These are phyloP conservation scores for Selenia dentaria DNA, from an alignment of 2,888 invertebrate species.

Conservation along the genomic window DNA sequence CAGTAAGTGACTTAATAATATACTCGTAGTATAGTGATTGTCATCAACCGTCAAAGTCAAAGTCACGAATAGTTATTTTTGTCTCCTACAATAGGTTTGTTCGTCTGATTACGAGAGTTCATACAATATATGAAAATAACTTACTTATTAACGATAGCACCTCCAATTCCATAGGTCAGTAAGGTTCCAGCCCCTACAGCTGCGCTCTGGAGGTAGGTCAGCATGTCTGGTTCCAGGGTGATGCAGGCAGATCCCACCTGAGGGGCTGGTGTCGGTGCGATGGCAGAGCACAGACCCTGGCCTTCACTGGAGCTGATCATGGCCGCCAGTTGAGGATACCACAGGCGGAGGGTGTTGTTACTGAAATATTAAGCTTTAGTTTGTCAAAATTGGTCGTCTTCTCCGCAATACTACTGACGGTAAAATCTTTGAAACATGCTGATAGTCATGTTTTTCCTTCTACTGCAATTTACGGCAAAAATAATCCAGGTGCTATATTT, in stretches of 20 bases:
- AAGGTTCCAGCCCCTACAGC: conserved; percentile 87
- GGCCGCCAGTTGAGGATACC: conserved; percentile 94
- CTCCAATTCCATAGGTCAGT: conserved; percentile 86
- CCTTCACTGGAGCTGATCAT: conserved; percentile 77
- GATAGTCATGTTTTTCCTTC: too few species aligned
- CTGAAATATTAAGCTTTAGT: conserved; percentile 57
- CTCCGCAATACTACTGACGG: too few species aligned
- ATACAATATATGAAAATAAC: too few species aligned
- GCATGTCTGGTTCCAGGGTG: conserved; percentile 79
- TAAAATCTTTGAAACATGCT: too few species aligned
- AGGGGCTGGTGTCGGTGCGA: conserved; percentile 45
- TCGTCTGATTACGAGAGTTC: too few species aligned
- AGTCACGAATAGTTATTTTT: too few species aligned
- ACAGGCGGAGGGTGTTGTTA: conserved; percentile 92
- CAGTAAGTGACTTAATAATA: too few species aligned
- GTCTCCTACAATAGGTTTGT: too few species aligned
- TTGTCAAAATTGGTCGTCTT: neutral
- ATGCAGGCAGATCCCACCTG: conserved; percentile 45
- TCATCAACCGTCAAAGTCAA: too few species aligned
- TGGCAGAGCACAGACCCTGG: conserved; percentile 67
- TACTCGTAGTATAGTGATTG: too few species aligned
- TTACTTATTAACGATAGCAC: conserved; percentile 65
- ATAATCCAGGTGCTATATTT: too few species aligned
- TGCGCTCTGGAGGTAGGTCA: conserved; percentile 89
- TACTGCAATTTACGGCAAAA: too few species aligned